Conservation (phyloP, 2,797 vertebrate species). For the Neosilurus mollespiculum region DNA sequence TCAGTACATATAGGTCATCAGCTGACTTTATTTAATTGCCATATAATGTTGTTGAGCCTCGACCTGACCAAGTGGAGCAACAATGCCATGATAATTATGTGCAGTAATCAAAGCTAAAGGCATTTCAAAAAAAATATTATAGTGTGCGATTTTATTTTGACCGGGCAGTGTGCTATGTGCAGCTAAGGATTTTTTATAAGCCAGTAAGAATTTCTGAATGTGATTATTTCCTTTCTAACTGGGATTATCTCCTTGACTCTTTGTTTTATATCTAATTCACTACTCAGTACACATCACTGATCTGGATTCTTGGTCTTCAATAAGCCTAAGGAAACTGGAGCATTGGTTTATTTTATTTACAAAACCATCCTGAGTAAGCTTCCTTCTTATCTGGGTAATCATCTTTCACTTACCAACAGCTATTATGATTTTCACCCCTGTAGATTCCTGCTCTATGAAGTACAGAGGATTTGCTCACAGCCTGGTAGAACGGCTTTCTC, state of each 20-base stretch:
- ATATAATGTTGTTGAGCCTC: too few species aligned
- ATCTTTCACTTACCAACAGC: background rate
- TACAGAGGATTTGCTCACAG: background rate
- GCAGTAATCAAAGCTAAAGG: too few species aligned
- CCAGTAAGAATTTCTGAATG: background rate
- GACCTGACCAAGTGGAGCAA: too few species aligned
- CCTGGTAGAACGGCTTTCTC: background rate
- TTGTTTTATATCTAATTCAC: conserved; percentile 18
- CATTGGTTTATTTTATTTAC: background rate
- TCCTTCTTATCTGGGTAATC: background rate
- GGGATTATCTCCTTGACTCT: background rate
- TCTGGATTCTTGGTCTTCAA: conserved; percentile 9
- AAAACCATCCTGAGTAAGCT: too few species aligned
- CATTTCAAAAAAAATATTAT: too few species aligned
- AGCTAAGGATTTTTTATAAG: background rate
- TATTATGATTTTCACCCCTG: background rate
- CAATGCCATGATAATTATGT: too few species aligned
- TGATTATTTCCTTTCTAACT: background rate
- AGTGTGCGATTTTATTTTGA: too few species aligned
- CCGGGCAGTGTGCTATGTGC: too few species aligned
- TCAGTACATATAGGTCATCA: too few species aligned
- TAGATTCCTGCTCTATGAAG: background rate
- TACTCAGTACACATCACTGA: conserved; percentile 14
- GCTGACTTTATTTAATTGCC: too few species aligned
- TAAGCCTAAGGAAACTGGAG: background rate